These are phyloP conservation scores for Machimus atricapillus DNA, from an alignment of 2,888 invertebrate species.

Conservation along the genomic window DNA sequence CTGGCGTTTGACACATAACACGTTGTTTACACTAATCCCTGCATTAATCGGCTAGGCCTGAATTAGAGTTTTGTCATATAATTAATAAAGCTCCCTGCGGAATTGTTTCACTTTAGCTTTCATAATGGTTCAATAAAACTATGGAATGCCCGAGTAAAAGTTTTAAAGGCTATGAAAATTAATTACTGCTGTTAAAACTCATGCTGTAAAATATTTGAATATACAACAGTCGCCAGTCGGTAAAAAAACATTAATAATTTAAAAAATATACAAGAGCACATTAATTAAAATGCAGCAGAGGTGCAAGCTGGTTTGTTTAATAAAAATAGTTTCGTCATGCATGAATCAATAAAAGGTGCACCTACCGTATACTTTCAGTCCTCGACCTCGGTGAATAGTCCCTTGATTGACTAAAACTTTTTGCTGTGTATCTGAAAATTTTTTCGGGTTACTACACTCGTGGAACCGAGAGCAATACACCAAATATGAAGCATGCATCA, in stretches of 20 bases:
- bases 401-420: constrained; percentile 65
- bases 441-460: constrained; percentile 32
- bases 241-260: not conserved
- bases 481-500: constrained; percentile 8
- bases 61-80: not conserved
- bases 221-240: not conserved
- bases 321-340: not conserved
- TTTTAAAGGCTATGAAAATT: not conserved
- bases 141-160: not conserved
- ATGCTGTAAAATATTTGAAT: not conserved
- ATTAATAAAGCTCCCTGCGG: not conserved
- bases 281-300: not conserved
- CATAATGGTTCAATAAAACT: not conserved
- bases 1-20: not conserved
- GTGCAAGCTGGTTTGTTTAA: not conserved
- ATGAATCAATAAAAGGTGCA: not conserved
- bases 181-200: not conserved
- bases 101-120: not conserved
- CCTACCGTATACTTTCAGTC: constrained; percentile 81
- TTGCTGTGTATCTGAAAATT: constrained; percentile 58
- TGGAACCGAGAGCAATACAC: not conserved
- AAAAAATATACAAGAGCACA: not conserved
- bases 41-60: not conserved
- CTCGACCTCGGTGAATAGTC: constrained; percentile 83
- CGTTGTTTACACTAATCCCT: not conserved